Evolutionary conservation across 1,140 invertebrate genomes (phyloP).

Genomic region (Tetramorium alpestre): DNA sequence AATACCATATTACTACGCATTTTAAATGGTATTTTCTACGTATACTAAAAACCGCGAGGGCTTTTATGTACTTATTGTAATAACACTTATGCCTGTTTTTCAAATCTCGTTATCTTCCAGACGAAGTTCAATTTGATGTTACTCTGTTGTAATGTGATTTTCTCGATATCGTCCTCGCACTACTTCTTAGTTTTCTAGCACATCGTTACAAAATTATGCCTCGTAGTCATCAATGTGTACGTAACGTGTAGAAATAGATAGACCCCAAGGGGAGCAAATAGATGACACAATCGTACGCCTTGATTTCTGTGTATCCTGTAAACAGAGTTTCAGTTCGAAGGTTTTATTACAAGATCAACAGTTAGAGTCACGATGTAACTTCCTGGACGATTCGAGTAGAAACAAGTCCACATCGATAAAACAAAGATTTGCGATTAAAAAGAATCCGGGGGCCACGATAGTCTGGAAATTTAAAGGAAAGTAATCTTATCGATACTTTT

Average conservation of each 20-base stretch:
- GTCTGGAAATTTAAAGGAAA: background rate
- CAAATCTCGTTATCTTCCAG: background rate
- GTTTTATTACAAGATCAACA: background rate
- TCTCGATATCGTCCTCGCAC: background rate
- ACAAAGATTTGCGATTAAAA: background rate
- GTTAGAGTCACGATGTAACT: background rate
- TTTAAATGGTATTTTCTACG: too few relatives aligned
- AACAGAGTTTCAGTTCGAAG: background rate
- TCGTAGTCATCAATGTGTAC: background rate
- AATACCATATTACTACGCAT: too few relatives aligned
- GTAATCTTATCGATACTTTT: constrained; percentile 49
- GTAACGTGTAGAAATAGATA: background rate
- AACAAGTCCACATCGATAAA: background rate
- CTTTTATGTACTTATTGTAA: too few relatives aligned
- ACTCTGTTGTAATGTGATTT: background rate
- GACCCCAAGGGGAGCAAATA: background rate
- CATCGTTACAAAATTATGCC: background rate
- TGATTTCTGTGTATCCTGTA: background rate
- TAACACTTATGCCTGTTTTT: background rate
- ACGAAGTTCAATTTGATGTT: background rate
- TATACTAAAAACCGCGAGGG: too few relatives aligned
- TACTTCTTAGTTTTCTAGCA: background rate
- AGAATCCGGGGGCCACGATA: background rate
- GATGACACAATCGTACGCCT: background rate
- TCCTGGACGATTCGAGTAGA: background rate